These are phyloP conservation scores for Macrobrachium rosenbergii DNA, from an alignment of 1,140 invertebrate species.

Conservation along the genomic window DNA sequence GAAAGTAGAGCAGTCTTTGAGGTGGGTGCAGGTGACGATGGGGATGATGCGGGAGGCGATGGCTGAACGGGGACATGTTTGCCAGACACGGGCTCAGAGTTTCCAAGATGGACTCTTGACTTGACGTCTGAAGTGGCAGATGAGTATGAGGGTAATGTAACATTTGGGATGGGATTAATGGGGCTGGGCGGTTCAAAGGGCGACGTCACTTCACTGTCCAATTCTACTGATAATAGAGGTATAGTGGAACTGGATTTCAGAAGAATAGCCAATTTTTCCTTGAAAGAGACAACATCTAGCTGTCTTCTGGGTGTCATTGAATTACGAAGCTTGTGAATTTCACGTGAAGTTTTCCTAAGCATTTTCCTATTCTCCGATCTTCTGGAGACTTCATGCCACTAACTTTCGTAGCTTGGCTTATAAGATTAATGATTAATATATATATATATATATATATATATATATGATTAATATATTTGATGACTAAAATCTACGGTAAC, in stretches of 20 bases:
- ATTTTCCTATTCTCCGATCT: constrained; percentile 84
- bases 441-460: no score
- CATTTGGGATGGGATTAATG: background rate
- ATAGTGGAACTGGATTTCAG: constrained; percentile 59
- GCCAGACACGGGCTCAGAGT: constrained; percentile 13
- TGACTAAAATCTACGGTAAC: no score
- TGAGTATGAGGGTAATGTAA: constrained; percentile 26
- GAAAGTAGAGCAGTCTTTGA: background rate
- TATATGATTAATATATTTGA: no score
- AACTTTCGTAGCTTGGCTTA: constrained; percentile 59
- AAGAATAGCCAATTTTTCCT: constrained; percentile 69
- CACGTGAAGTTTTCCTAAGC: constrained; percentile 86
- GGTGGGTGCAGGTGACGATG: constrained; percentile 3
- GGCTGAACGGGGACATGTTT: background rate
- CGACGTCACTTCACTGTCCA: constrained; percentile 37
- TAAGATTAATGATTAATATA: no score
- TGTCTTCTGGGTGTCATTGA: constrained; percentile 82
- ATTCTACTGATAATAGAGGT: constrained; percentile 56
- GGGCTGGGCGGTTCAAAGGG: constrained; percentile 40
- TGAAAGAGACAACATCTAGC: constrained; percentile 92
- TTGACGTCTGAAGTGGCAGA: constrained; percentile 40
- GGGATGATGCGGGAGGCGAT: constrained; percentile 31
- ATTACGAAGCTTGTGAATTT: constrained; percentile 90
- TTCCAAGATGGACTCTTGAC: constrained; percentile 15
- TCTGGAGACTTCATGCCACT: constrained; percentile 73